Base-by-base conservation (phyloP, 2,113 vertebrate genomes). In the Kryptolebias marmoratus region DNA sequence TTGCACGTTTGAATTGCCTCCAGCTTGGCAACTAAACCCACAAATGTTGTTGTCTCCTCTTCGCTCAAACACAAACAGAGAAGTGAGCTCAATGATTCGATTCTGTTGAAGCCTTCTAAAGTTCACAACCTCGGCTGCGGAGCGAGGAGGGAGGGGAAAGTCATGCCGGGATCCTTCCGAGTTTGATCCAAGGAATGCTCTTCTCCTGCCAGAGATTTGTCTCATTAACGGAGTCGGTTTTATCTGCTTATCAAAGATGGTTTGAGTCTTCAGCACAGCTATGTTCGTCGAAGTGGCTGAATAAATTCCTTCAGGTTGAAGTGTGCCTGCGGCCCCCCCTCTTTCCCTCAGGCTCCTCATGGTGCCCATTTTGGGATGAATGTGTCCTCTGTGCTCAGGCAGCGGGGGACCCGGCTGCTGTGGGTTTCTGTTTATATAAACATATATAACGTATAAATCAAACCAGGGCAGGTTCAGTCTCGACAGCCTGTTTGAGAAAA, bases 321-420 rank as follows among this genome's bases (percentile, higher is more conserved):
- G 84, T 82, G 76, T 68, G 77, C 76, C 71, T 75, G 61, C 48
- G 11, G 12, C 50, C 59, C 70, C 31, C 64, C 44, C 13, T 39
- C 2, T 1, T 52, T 18, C 15, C 22, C 60, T 44, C 61, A 54
- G 56, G 60, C 83, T 82, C 79, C 79, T 80, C 71, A 68, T 64
- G 84, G 85, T 89, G 90, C 87, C 88, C 85, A 77, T 84, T 89
- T 85, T 87, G 82, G 82, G 83, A 91, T 92, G 89, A 93, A 93
- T 92, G 92, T 88, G 86, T 87, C 81, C 90, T 93, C 87, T 93
- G 89, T 92, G 81, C 79, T 80, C 49, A 55, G 71, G 83, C 80
- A 71, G 82, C 74, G 86, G 83, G 84, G 79, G 79, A 73, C 16
- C 15, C 55, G 83, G 71, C 80, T 73, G 79, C 81, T 49, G 5